phyloP scores from a whole-genome alignment of 2,113 vertebrate genomes.

The Falcunculus frontatus region DNA sequence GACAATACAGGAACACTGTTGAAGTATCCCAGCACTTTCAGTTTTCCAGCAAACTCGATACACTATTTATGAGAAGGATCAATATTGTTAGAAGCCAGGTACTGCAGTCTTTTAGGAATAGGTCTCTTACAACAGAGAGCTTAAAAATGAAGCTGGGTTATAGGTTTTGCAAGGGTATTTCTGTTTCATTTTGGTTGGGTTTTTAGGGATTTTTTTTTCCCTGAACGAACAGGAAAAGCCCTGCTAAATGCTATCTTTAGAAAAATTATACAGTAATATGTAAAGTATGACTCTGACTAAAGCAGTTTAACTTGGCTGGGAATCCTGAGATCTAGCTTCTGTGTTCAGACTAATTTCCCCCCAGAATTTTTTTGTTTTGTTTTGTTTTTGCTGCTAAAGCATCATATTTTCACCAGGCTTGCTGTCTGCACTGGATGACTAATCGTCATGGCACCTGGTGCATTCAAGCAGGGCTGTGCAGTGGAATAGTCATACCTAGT shows the following conservation, averaged over 20 bases:
- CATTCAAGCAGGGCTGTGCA: slow-evolving; percentile 85
- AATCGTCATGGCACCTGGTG: slow-evolving; percentile 87
- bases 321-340: slow-evolving; percentile 32
- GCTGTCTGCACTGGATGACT: slow-evolving; percentile 83
- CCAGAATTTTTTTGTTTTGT: slow-evolving; percentile 36
- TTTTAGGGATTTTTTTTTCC: background rate
- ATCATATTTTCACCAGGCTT: slow-evolving; percentile 77
- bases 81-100: slow-evolving; percentile 44
- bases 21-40: slow-evolving; percentile 8
- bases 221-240: background rate
- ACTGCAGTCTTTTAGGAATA: slow-evolving; percentile 57
- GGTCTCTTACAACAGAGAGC: slow-evolving; percentile 6
- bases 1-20: slow-evolving; percentile 20
- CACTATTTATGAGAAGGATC: slow-evolving; percentile 66
- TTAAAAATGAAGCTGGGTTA: background rate
- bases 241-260: background rate
- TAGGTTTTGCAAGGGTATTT: background rate
- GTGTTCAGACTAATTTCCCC: slow-evolving; percentile 62
- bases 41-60: slow-evolving; percentile 54
- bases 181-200: background rate
- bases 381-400: slow-evolving; percentile 55
- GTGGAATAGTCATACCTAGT: slow-evolving; percentile 91
- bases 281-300: background rate
- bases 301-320: slow-evolving; percentile 46
- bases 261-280: background rate